Conservation (phyloP, 2,113 vertebrate species). For the Albula goreensis region DNA sequence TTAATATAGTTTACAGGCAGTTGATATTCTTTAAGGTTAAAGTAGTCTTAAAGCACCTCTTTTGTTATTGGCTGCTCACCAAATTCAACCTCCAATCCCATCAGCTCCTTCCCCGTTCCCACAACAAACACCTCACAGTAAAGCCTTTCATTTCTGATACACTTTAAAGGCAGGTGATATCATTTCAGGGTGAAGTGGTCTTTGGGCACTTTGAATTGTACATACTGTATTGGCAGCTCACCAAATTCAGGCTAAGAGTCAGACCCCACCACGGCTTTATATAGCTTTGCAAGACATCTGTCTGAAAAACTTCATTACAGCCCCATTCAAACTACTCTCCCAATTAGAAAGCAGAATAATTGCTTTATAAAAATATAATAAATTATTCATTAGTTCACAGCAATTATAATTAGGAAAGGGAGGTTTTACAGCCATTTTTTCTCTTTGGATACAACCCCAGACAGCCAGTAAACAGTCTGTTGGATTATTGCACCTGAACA, state of each 20-base stretch:
- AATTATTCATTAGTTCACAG: slow-evolving; percentile 5
- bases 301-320: background rate
- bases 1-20: background rate
- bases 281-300: background rate
- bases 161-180: background rate
- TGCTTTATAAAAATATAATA: slow-evolving; percentile 5
- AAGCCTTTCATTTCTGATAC: background rate
- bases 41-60: too few species aligned
- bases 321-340: background rate
- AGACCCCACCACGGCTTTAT: background rate
- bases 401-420: background rate
- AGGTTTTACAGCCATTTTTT: background rate
- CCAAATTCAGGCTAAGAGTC: background rate
- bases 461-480: background rate
- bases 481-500: background rate
- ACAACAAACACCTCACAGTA: background rate
- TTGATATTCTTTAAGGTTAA: background rate
- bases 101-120: background rate
- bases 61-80: background rate
- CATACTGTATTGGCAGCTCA: background rate
- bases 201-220: background rate
- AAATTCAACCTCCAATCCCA: background rate
- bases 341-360: slow-evolving; percentile 7
- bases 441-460: background rate
- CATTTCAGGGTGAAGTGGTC: background rate